Conservation (phyloP, 2,113 vertebrate species). For the Mystacornis crossleyi region DNA sequence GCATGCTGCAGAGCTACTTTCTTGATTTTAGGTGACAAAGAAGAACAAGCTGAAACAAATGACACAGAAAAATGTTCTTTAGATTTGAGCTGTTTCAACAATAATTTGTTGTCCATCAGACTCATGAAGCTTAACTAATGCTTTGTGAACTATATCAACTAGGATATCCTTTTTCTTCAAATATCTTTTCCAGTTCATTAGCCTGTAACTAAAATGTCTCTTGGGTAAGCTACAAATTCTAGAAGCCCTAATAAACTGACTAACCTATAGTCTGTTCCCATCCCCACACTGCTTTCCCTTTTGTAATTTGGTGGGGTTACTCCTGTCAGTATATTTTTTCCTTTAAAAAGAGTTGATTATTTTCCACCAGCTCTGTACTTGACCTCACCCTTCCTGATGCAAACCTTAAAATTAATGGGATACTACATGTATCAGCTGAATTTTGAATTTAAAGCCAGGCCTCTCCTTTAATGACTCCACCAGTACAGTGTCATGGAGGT, state of each 20-base stretch:
- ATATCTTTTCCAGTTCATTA: slow-evolving; percentile 69
- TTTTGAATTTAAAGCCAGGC: background rate
- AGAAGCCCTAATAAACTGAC: slow-evolving; percentile 36
- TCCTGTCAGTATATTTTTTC: slow-evolving; percentile 4
- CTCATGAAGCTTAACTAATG: slow-evolving; percentile 62
- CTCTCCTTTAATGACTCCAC: background rate
- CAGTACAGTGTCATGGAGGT: background rate
- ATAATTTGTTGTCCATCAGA: slow-evolving; percentile 74
- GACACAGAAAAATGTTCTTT: slow-evolving; percentile 67
- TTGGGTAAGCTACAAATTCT: slow-evolving; percentile 52
- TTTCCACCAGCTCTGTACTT: background rate
- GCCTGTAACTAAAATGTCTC: slow-evolving; percentile 61
- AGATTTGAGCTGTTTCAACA: slow-evolving; percentile 61
- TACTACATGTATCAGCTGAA: background rate
- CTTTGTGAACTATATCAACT: slow-evolving; percentile 66
- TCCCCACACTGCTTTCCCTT: background rate
- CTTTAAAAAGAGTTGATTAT: background rate
- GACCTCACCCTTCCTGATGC: background rate
- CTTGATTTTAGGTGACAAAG: slow-evolving; percentile 58
- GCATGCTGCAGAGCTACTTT: background rate
- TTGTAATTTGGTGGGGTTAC: background rate
- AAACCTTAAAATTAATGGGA: background rate
- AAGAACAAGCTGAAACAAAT: slow-evolving; percentile 42
- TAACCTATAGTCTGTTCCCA: background rate
- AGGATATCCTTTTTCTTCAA: slow-evolving; percentile 65